phyloP scores from a whole-genome alignment of 2,113 vertebrate genomes.

The Gobius niger region DNA sequence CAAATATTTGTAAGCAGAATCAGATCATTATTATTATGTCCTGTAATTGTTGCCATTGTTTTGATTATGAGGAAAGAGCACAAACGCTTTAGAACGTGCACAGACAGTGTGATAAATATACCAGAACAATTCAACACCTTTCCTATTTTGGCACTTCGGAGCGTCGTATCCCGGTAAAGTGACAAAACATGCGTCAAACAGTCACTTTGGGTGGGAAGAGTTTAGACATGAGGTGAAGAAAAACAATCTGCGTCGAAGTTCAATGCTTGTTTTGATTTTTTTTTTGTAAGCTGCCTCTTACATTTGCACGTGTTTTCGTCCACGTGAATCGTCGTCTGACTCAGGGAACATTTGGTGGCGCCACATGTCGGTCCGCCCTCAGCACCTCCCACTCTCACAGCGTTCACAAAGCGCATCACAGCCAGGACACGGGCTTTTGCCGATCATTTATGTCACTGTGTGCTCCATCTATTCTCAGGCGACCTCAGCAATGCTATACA shows the following conservation, averaged over 20 bases:
- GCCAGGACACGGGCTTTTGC: not conserved
- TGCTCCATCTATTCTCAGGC: not conserved
- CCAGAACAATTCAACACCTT: no score
- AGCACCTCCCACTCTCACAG: slow-evolving; percentile 45
- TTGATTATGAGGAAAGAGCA: no score
- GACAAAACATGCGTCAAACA: no score
- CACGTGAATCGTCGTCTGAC: not conserved
- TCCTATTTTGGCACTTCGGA: no score
- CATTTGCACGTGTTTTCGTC: slow-evolving; percentile 24
- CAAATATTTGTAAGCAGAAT: not conserved
- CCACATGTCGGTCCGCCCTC: slow-evolving; percentile 59
- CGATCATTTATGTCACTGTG: slow-evolving; percentile 4
- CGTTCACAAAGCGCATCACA: slow-evolving; percentile 9
- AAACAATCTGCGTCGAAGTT: not conserved
- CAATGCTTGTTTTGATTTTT: no score
- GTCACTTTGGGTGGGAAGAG: no score
- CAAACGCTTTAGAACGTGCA: no score
- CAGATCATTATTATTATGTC: no score
- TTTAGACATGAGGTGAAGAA: not conserved
- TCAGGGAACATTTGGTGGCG: slow-evolving; percentile 64
- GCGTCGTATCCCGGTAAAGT: no score
- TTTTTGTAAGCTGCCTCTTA: no score
- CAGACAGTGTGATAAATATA: no score
- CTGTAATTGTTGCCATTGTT: no score
- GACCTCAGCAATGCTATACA: not conserved